phyloP scores from a whole-genome alignment of 2,113 vertebrate genomes.

The Saccopteryx leptura region DNA sequence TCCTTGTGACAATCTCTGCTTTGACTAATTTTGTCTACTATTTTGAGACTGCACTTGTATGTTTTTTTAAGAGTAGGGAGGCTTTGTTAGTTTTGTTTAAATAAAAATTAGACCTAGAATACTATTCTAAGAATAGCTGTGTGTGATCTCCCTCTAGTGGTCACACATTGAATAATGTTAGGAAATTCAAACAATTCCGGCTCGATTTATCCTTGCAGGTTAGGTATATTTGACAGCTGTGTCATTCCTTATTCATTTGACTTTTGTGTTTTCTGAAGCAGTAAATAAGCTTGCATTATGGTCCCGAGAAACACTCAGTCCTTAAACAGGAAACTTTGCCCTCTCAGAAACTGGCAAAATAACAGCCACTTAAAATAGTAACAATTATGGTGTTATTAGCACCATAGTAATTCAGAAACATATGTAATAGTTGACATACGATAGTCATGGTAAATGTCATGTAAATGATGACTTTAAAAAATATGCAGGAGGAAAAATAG shows the following conservation, averaged over 20 bases:
- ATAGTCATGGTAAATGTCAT: neutral
- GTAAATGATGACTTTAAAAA: neutral
- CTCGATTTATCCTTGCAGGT: neutral
- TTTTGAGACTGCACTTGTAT: neutral
- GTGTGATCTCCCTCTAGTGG: slow-evolving; percentile 73
- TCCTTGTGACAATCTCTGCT: neutral
- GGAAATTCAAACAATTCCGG: neutral
- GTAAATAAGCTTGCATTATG: neutral
- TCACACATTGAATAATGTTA: slow-evolving; percentile 21
- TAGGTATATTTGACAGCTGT: neutral
- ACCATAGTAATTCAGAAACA: slow-evolving; percentile 20
- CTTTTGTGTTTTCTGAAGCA: neutral
- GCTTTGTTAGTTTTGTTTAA: neutral
- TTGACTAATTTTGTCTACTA: neutral
- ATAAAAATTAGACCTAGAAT: neutral
- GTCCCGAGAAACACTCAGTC: neutral
- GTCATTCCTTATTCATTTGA: neutral
- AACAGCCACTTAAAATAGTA: neutral
- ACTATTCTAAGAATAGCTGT: neutral
- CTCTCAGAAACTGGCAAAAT: neutral
- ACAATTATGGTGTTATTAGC: neutral
- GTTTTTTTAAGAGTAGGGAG: neutral
- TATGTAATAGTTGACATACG: neutral
- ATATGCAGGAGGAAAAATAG: neutral
- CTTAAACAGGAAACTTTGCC: neutral